Evolutionary conservation across 2,888 invertebrate species (phyloP).

Genomic region (Cerceris rybyensis): DNA sequence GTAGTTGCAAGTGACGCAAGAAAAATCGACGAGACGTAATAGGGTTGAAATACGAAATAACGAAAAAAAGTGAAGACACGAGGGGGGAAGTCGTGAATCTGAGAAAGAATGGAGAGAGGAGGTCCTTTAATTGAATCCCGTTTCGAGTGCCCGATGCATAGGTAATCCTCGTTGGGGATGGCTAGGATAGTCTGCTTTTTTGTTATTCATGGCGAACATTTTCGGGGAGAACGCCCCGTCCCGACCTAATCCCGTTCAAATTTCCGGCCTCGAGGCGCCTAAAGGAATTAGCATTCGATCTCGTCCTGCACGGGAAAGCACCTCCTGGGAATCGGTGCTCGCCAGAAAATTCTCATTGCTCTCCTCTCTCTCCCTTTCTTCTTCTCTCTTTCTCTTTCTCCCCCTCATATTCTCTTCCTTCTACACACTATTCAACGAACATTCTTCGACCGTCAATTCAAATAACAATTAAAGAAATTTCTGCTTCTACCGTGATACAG

Average conservation of each 20-base stretch:
- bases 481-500: too few species aligned
- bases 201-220: slow-evolving; percentile 70
- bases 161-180: slow-evolving; percentile 51
- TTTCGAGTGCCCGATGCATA: slow-evolving; percentile 52
- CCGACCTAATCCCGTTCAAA: slow-evolving; percentile 73
- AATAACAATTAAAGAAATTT: too few species aligned
- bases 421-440: too few species aligned
- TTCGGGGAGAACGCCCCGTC: slow-evolving; percentile 55
- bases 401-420: too few species aligned
- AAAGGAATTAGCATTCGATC: slow-evolving; percentile 78
- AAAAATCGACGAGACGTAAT: slow-evolving; percentile 3
- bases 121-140: slow-evolving; percentile 54
- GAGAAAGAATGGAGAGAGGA: slow-evolving; percentile 4
- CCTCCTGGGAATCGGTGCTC: slow-evolving; percentile 55
- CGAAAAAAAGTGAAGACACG: not conserved
- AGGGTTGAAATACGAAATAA: slow-evolving; percentile 24
- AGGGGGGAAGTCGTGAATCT: not conserved
- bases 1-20: too few species aligned
- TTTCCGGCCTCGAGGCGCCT: slow-evolving; percentile 73
- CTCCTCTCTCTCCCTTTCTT: slow-evolving; percentile 17
- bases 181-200: slow-evolving; percentile 61
- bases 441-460: too few species aligned
- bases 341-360: slow-evolving; percentile 57
- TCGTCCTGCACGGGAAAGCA: slow-evolving; percentile 57
- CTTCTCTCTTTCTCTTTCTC: not conserved